Base-by-base conservation (phyloP, 1,140 invertebrate genomes). In the Drosophila punjabiensis region DNA sequence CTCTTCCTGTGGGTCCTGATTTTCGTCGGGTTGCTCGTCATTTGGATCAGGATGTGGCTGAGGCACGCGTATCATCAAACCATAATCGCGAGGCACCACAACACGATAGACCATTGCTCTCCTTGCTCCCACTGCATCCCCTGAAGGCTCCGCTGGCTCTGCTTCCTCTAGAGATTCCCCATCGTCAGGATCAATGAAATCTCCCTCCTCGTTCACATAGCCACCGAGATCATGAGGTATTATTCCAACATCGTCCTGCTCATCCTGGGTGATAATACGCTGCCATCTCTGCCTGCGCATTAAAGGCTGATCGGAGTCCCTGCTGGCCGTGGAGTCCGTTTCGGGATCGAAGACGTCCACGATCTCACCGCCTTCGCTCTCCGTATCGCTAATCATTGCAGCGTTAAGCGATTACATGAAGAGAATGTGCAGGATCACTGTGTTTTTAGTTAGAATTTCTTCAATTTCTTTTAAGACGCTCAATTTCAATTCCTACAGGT, bases 271-370 rank as follows among this genome's bases (percentile, higher is more conserved):
- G 11, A 11, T 0, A 47, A 61, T 18, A 14, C 56, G 20, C 20
- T 18, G 64, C 10, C 7, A 45, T 41, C 10, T 3, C 30, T 24
- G 55, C 10, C 39, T 20, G 11, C 55, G 64, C 14, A 35, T 16
- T 3, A 66, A 16, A 30, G 55, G 55, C 39, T 66, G 64, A 20
- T 45, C 52, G 1, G 52, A 39, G 18, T 73, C 69, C 30, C 43
- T 24, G 32, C 69, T 71, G 16, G 32, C 67, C 43, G 67, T 24
- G 30, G 66, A 59, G 33, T 39, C 37, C 4, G n/a, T 24, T 10
- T 47, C 68, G 4, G 39, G 13, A 45, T 56, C 33, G 14, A 47
- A 7, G 30, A 30, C 50, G n/a, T 41, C 28, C 13, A n/a, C n/a
- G 16, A 24, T 30, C 28, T 32, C 33, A 10, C 28, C 32, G 18